Evolutionary conservation across 2,797 vertebrate species (phyloP).

Genomic region (Sebastes minor): DNA sequence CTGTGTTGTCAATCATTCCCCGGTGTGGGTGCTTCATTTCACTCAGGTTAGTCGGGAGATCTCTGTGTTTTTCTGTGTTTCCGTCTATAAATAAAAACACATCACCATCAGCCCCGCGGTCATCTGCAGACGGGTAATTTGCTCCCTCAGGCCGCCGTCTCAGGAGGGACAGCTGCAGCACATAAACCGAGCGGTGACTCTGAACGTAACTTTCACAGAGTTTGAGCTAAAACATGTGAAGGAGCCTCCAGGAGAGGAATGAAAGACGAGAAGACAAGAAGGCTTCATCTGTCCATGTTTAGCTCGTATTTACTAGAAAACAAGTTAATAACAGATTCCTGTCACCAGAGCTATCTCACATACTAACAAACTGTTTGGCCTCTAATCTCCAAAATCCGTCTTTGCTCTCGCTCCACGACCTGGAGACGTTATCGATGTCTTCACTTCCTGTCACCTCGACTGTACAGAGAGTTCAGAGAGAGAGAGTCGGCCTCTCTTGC

Average conservation of each 20-base stretch:
- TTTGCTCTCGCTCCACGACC: background rate
- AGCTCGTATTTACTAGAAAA: too few relatives aligned
- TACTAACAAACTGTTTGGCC: too few relatives aligned
- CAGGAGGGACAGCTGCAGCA: background rate
- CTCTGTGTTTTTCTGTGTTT: constrained; percentile 13
- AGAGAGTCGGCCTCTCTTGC: too few relatives aligned
- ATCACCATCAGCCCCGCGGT: constrained; percentile 19
- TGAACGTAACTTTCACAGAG: background rate
- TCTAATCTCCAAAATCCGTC: too few relatives aligned
- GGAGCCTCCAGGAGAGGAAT: too few relatives aligned
- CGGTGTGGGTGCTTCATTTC: constrained; percentile 11
- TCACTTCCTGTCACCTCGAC: too few relatives aligned
- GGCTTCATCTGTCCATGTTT: too few relatives aligned
- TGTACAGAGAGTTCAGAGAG: background rate
- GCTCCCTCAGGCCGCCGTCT: constrained; percentile 32
- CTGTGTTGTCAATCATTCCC: constrained; percentile 23
- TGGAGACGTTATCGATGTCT: background rate
- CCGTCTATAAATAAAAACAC: constrained; percentile 57
- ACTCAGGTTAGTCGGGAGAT: background rate
- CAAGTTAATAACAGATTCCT: too few relatives aligned
- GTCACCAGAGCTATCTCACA: too few relatives aligned
- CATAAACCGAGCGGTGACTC: background rate
- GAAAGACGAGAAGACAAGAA: too few relatives aligned
- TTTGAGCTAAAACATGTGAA: background rate
- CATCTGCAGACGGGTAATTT: constrained; percentile 27